A percentile compares a stretch with the other conserved stretches of the same genome.
Evolutionary conservation across 2,797 vertebrate genomes (phyloP).

Genomic region (Loriculus beryllinus): DNA sequence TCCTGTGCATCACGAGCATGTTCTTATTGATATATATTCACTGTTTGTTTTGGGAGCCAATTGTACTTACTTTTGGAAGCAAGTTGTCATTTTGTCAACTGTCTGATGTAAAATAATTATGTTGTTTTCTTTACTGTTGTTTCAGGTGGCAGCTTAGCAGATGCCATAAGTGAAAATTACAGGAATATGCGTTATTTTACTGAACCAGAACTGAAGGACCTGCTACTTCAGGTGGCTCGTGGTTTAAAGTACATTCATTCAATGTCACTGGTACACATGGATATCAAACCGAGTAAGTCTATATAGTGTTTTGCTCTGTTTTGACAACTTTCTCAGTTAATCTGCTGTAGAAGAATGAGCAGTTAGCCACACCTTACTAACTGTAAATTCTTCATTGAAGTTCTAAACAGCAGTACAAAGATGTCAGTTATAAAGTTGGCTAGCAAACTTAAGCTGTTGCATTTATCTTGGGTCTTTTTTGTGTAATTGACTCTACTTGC

Average conservation of each 20-base stretch:
- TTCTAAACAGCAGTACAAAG: background rate
- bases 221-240: slow-evolving; percentile 91
- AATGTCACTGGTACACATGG: slow-evolving; percentile 96
- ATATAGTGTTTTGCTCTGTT: background rate
- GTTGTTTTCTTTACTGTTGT: background rate
- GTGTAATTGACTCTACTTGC: slow-evolving; percentile 12
- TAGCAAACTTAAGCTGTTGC: slow-evolving; percentile 4
- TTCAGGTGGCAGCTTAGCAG: slow-evolving; percentile 89
- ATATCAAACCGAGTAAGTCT: slow-evolving; percentile 97
- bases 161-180: slow-evolving; percentile 91
- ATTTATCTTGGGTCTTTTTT: slow-evolving; percentile 59
- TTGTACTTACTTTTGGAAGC: background rate
- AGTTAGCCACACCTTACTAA: slow-evolving; percentile 53
- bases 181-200: slow-evolving; percentile 85
- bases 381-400: slow-evolving; percentile 24
- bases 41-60: background rate
- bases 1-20: background rate
- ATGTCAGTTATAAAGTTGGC: slow-evolving; percentile 43
- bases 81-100: background rate
- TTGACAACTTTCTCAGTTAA: background rate
- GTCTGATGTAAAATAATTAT: background rate
- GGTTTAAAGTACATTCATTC: slow-evolving; percentile 97
- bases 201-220: slow-evolving; percentile 91
- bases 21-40: background rate
- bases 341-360: slow-evolving; percentile 17